Evolutionary conservation across 2,113 vertebrate genomes (phyloP).

Genomic region (Eudyptes chrysolophus): DNA sequence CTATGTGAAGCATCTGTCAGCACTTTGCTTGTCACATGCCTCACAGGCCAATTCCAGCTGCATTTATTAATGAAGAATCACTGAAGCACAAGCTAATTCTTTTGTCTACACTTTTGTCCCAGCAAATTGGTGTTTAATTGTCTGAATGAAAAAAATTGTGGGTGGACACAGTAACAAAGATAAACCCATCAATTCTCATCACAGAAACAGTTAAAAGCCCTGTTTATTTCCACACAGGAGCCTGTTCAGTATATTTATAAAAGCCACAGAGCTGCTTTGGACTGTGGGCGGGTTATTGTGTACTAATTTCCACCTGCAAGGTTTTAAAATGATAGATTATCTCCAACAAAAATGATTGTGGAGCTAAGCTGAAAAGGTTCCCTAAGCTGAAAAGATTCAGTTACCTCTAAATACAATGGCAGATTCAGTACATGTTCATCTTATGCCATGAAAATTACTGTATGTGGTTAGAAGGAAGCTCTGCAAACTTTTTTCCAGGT

Average conservation of each 20-base stretch:
- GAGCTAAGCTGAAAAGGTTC: background rate
- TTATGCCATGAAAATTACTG: background rate
- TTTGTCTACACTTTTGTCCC: background rate
- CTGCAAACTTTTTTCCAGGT: background rate
- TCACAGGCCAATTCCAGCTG: background rate
- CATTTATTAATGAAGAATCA: conserved; percentile 2
- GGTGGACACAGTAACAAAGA: background rate
- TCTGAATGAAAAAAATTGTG: background rate
- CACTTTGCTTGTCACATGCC: background rate
- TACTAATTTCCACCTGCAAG: background rate
- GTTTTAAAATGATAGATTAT: background rate
- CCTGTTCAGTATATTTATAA: background rate
- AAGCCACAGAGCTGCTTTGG: background rate
- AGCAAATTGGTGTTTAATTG: conserved; percentile 36
- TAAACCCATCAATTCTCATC: background rate
- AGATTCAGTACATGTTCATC: background rate
- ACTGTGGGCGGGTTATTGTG: background rate
- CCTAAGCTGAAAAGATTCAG: background rate
- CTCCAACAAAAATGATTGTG: background rate
- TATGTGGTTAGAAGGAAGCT: background rate
- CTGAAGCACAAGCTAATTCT: background rate
- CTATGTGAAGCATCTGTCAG: background rate
- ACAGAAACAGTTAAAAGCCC: background rate
- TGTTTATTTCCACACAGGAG: conserved; percentile 10
- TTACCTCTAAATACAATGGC: background rate